These are phyloP conservation scores for Hephaestus fuliginosus DNA, from an alignment of 2,797 vertebrate species.

Conservation along the genomic window DNA sequence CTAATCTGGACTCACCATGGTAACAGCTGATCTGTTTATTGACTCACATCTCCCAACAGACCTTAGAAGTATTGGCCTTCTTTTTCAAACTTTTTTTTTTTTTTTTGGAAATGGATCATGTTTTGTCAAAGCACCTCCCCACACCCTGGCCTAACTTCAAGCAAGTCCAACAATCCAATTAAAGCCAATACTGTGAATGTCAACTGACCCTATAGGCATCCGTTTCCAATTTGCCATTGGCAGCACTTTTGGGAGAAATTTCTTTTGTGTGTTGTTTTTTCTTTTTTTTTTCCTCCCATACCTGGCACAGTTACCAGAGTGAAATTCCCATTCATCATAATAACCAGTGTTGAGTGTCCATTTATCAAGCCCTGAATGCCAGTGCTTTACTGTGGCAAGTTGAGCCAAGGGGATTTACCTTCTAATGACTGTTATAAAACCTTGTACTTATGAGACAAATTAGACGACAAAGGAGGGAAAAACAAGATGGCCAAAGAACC, in stretches of 20 bases:
- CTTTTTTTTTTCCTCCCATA: conserved; percentile 28
- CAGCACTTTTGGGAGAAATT: conserved; percentile 73
- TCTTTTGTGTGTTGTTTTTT: conserved; percentile 41
- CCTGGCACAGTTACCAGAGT: conserved; percentile 74
- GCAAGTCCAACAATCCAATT: conserved; percentile 65
- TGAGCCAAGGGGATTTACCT: conserved; percentile 71
- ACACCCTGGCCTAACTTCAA: conserved; percentile 49
- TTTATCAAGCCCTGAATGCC: conserved; percentile 81
- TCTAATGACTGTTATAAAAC: conserved; percentile 73
- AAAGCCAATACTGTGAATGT: conserved; percentile 71
- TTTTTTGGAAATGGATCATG: conserved; percentile 49
- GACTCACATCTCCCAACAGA: conserved; percentile 22
- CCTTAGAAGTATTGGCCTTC: conserved; percentile 34
- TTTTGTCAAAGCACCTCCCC: conserved; percentile 26
- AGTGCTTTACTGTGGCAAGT: conserved; percentile 64
- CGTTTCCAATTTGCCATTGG: conserved; percentile 77
- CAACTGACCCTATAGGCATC: conserved; percentile 68
- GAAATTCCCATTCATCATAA: conserved; percentile 87
- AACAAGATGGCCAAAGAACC: conserved; percentile 46
- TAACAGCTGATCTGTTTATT: conserved; percentile 60
- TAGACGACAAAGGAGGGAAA: conserved; percentile 59
- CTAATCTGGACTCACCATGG: conserved; percentile 41
- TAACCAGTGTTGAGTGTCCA: conserved; percentile 85
- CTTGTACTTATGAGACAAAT: conserved; percentile 74
- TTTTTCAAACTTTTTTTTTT: conserved; percentile 47